Percentiles rank a stretch among this genome's conserved stretches.
Conservation (phyloP, 2,888 invertebrate species). For the Apocheima hispidaria region DNA sequence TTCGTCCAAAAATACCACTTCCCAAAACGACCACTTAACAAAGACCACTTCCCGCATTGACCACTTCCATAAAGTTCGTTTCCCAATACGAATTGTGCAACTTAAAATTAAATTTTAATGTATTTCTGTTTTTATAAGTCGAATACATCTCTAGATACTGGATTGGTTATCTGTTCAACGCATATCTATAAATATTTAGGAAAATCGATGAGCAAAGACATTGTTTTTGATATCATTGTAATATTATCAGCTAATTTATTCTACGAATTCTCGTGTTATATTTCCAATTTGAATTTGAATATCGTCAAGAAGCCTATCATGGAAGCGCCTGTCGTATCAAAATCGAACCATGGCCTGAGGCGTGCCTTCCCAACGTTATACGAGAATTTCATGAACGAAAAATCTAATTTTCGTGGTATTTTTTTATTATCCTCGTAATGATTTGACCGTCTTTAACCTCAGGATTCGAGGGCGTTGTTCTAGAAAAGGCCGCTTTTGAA, state of each 20-base stretch:
- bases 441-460: slow-evolving; percentile 23
- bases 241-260: not conserved
- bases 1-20: no score
- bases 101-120: no score
- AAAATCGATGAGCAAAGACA: no score
- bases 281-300: slow-evolving; percentile 15
- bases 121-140: no score
- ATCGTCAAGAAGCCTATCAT: slow-evolving; percentile 11
- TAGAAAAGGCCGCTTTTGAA: slow-evolving; percentile 17
- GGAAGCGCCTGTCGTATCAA: slow-evolving; percentile 10
- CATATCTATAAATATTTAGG: not conserved
- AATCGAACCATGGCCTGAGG: slow-evolving; percentile 17
- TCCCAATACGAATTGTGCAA: no score
- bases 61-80: no score
- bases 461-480: slow-evolving; percentile 16
- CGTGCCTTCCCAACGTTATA: slow-evolving; percentile 20
- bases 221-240: not conserved
- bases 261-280: not conserved
- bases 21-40: no score
- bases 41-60: no score
- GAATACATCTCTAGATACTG: no score
- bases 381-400: slow-evolving; percentile 15
- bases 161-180: no score
- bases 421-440: slow-evolving; percentile 20
- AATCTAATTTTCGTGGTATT: slow-evolving; percentile 3